Conservation (phyloP, 2,888 invertebrate species). For the Bembecia ichneumoniformis region DNA sequence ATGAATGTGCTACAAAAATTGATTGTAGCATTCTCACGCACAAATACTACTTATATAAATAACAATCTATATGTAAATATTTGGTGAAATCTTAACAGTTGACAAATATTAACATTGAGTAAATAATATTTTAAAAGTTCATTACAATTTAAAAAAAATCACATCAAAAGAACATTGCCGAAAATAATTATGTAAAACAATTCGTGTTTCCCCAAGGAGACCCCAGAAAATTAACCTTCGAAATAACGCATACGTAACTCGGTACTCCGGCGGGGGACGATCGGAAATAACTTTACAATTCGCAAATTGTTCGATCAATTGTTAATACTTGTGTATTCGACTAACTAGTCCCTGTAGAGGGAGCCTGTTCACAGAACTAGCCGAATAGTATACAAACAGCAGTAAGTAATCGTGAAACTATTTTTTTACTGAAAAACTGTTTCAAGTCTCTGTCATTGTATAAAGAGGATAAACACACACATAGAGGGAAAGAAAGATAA, state of each 20-base stretch:
- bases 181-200: background rate
- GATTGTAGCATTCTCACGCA: no score
- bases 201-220: background rate
- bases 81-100: no score
- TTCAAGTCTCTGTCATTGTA: no score
- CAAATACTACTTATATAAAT: no score
- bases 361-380: background rate
- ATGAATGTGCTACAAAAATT: no score
- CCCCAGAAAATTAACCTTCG: background rate
- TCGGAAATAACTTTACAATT: background rate
- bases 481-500: no score
- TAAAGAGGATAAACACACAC: no score
- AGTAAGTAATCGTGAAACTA: background rate
- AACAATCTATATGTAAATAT: no score
- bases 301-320: background rate
- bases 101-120: no score
- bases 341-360: background rate
- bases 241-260: background rate
- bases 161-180: background rate
- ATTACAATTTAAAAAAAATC: no score
- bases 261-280: background rate
- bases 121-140: no score
- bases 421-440: no score
- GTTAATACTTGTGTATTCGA: background rate
- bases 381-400: background rate